These are phyloP conservation scores for Microtus ochrogaster DNA, from an alignment of 2,113 vertebrate genomes.

Conservation along the genomic window DNA sequence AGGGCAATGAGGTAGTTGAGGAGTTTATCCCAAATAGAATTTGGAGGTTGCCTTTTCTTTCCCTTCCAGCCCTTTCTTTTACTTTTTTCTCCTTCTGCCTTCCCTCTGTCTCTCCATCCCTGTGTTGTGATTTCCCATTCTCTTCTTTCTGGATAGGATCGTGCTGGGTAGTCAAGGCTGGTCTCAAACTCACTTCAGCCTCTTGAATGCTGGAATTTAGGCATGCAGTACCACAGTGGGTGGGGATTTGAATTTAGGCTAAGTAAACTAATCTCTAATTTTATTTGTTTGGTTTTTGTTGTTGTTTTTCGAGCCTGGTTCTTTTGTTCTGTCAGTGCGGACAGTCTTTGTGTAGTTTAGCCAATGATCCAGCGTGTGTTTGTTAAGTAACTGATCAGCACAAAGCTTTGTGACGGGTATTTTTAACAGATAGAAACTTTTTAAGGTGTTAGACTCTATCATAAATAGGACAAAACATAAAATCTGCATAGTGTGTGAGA, in stretches of 20 bases:
- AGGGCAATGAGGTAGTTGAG: neutral
- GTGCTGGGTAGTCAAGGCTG: neutral
- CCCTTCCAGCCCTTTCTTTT: neutral
- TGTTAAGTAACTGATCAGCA: neutral
- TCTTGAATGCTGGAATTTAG: neutral
- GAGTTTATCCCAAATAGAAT: neutral
- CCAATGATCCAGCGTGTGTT: neutral
- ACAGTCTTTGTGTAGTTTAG: constrained; percentile 44
- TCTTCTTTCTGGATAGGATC: no score
- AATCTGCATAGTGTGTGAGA: neutral
- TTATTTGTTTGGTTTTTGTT: neutral
- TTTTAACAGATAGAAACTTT: neutral
- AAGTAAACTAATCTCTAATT: neutral
- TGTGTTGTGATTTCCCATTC: accelerated
- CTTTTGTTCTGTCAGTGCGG: neutral
- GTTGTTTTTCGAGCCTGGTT: neutral
- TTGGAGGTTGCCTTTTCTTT: neutral
- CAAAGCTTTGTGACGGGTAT: neutral
- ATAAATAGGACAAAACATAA: neutral
- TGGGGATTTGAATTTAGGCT: constrained; percentile 6
- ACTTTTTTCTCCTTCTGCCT: neutral
- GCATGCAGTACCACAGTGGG: neutral
- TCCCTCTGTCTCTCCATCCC: no score
- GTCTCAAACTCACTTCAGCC: neutral
- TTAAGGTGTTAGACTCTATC: constrained; percentile 14